Conservation (phyloP, 2,797 vertebrate species). For the Enteromius fasciolatus region DNA sequence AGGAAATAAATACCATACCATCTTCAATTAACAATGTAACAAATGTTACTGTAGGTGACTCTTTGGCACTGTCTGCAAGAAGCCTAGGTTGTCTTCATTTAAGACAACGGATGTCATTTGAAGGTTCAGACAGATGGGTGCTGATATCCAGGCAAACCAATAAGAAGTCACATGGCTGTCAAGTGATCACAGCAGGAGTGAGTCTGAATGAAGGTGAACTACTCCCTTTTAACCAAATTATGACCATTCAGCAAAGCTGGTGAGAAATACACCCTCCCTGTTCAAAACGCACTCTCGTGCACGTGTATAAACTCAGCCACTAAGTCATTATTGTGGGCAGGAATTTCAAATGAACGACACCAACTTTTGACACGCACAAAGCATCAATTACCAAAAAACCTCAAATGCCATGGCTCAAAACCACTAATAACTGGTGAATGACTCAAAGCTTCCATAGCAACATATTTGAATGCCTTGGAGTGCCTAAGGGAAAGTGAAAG, state of each 20-base stretch:
- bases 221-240: constrained; percentile 71
- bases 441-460: constrained; percentile 2
- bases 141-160: background rate
- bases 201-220: constrained; percentile 49
- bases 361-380: constrained; percentile 1
- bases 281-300: constrained; percentile 54
- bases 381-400: constrained; percentile 30
- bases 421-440: constrained; percentile 23
- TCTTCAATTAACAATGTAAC: constrained; percentile 50
- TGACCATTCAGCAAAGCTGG: constrained; percentile 40
- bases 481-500: constrained; percentile 12
- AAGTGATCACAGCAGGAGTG: constrained; percentile 47
- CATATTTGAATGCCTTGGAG: constrained; percentile 18
- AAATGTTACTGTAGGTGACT: background rate
- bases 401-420: constrained; percentile 4
- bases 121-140: constrained; percentile 14
- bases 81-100: background rate
- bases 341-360: constrained; percentile 20
- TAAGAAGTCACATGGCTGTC: constrained; percentile 4
- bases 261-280: constrained; percentile 46
- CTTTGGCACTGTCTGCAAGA: background rate
- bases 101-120: constrained; percentile 12
- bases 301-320: background rate
- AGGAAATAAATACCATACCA: constrained; percentile 35
- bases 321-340: constrained; percentile 10